Base-by-base conservation (phyloP, 2,888 invertebrate species). In the Sturmia bella region DNA sequence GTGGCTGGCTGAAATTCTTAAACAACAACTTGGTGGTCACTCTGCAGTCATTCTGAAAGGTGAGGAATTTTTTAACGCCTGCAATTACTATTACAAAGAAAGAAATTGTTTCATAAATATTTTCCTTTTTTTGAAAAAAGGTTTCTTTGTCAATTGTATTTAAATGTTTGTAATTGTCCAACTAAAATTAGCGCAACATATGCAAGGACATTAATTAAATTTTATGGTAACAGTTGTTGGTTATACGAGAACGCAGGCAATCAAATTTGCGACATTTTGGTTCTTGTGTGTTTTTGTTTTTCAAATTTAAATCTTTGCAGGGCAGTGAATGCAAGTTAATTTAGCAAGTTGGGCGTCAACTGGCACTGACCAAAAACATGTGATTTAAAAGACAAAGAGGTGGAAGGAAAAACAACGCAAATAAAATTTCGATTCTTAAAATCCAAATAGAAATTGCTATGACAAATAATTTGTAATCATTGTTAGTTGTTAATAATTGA, bases 61-160 rank as follows among this genome's bases (percentile, higher is more conserved):
- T 70, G 57, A 66, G 74, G 37, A 82, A 85, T 79, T 84, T 86
- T 66, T 85, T 85, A 84, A 85, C 87, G 87, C 87, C 87, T 83
- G 83, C 87, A 86, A 86, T 85, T 86, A 85, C 85, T 85, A 54
- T 80, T 7, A 24, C 19, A 11, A 63, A 19, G 5, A 32, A 54
- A 54, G 59, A 27, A 41, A 43, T 37, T 54, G 5, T 87, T 84
- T 84, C 54, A 54, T 19, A 78, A 81, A 74, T 70, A 69, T 81
- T 81, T 81, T 21, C 39, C 54, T 43, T 64, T 70, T 66, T 39
- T 57, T 37, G 52, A 37, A 21, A 69, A 75, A 78, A 80, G 63
- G 79, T 83, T 80, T 64, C 39, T 57, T 45, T 41, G 12, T 15
- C 54, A 69, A 59, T 69, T 64, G 68, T 41, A 39, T 27, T 68